Base-by-base conservation (phyloP, 2,888 invertebrate species). In the Melinopterus prodromus region DNA sequence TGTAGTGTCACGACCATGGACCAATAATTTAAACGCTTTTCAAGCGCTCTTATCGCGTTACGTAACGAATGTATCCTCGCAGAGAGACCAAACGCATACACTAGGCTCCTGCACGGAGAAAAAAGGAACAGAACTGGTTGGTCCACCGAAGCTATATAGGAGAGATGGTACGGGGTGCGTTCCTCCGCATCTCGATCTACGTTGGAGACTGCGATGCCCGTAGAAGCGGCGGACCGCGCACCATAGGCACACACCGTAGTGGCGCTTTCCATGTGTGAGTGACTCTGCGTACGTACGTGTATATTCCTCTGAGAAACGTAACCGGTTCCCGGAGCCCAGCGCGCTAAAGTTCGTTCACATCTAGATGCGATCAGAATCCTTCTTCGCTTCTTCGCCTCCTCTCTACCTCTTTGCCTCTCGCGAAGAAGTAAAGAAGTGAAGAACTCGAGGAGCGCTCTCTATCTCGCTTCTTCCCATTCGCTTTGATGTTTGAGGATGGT, bases 321-420 rank as follows among this genome's bases (percentile, higher is more conserved):
- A 87, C 87, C 87, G 87, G 87, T 87, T 88, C 85, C 53, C 53
- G 53, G 53, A 53, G 53, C 53, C n/a, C n/a, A n/a, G 26, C 84
- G 84, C 83, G 84, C 85, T 85, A 82, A 86, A 86, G 88, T 88
- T 88, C 88, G 87, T 88, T 88, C 87, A 88, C 87, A 86, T 86
- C 78, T 16, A 83, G 85, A 85, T 86, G 85, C 84, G 85, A 86
- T 85, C 86, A 83, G 82, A 83, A 85, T 83, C 81, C 77, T 77
- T 81, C 83, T 26, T 82, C 82, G 78, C 78, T 79, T 82, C 83
- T 80, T 79, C 82, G 53, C 12, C 53, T 53, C 12, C 53, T 53
- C 9, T 53, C 5, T 53, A 1, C 12, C 53, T 7, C 53, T 4
- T 12, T 53, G 53, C 53, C 53, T 53, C 53, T 53, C 53, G 53